Evolutionary conservation across 64 coral and sea anemone genomes (phyloP).

Genomic region (Pocillopora damicornis): DNA sequence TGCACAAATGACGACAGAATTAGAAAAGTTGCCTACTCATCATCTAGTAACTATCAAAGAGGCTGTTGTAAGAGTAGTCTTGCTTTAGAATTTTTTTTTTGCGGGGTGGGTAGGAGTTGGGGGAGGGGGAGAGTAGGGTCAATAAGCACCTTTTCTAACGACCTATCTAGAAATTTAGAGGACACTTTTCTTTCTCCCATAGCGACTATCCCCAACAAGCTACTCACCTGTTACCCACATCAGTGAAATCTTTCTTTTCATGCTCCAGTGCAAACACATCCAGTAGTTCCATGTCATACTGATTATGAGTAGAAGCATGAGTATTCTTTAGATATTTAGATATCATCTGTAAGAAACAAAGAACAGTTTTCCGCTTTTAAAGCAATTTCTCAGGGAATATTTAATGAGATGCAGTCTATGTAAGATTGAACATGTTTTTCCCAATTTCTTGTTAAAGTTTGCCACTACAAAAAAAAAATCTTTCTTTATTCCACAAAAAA

Average conservation of each 20-base stretch:
- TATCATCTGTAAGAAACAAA: slow-evolving; percentile 71
- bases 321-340: slow-evolving; percentile 81
- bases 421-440: neutral
- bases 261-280: slow-evolving; percentile 89
- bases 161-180: too few species aligned
- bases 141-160: neutral
- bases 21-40: neutral
- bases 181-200: too few species aligned
- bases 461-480: too few species aligned
- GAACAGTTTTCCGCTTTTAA: too few species aligned
- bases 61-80: too few species aligned
- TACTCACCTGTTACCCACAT: slow-evolving; percentile 86
- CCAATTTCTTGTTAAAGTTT: too few species aligned
- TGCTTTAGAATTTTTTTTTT: neutral
- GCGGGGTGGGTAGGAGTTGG: neutral
- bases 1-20: neutral
- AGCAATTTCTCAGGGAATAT: neutral
- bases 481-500: too few species aligned
- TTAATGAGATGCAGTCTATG: neutral
- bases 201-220: too few species aligned
- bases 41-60: neutral
- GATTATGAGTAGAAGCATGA: slow-evolving; percentile 85
- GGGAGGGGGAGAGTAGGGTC: too few species aligned
- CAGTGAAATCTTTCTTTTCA: slow-evolving; percentile 65
- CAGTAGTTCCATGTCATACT: slow-evolving; percentile 76